Evolutionary conservation across 1,140 invertebrate species (phyloP).

Genomic region (Zaprionus kolodkinae): DNA sequence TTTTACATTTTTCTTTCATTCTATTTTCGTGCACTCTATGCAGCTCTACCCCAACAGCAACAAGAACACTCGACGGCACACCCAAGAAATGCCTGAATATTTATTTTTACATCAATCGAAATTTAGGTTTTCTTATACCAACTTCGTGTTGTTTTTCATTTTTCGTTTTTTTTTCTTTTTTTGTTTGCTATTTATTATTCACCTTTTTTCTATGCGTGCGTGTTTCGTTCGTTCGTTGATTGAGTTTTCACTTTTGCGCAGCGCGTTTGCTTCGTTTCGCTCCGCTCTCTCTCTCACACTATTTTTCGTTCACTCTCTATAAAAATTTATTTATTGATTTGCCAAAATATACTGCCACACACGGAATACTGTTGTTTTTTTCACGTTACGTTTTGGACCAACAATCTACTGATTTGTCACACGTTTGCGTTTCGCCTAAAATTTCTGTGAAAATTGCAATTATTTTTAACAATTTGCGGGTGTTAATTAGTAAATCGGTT

Average conservation of each 20-base stretch:
- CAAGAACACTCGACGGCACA: conserved; percentile 33
- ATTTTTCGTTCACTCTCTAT: not conserved
- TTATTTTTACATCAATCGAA: conserved; percentile 57
- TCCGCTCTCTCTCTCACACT: conserved; percentile 37
- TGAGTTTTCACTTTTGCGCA: conserved; percentile 75
- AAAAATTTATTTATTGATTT: conserved; percentile 66
- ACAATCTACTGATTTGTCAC: conserved; percentile 18
- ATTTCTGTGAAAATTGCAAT: conserved; percentile 25
- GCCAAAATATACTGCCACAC: conserved; percentile 57
- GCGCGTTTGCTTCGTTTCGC: conserved; percentile 39
- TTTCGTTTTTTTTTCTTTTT: conserved; percentile 55
- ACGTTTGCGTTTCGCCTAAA: conserved; percentile 16
- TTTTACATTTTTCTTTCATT: conserved; percentile 25
- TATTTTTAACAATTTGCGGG: conserved; percentile 17
- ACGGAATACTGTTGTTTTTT: conserved; percentile 64
- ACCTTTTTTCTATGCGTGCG: conserved; percentile 67
- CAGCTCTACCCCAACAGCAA: conserved; percentile 24
- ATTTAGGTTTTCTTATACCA: conserved; percentile 43
- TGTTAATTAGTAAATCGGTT: conserved; percentile 18
- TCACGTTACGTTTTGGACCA: conserved; percentile 31
- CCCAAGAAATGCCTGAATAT: conserved; percentile 26
- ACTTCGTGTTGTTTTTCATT: conserved; percentile 3
- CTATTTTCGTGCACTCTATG: conserved; percentile 47
- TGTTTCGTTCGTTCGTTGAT: conserved; percentile 56
- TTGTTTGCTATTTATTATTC: conserved; percentile 58